A percentile compares a stretch with the other conserved stretches of the same genome.
phyloP scores from a whole-genome alignment of 1,140 invertebrate genomes.

The Drosophila dunni region DNA sequence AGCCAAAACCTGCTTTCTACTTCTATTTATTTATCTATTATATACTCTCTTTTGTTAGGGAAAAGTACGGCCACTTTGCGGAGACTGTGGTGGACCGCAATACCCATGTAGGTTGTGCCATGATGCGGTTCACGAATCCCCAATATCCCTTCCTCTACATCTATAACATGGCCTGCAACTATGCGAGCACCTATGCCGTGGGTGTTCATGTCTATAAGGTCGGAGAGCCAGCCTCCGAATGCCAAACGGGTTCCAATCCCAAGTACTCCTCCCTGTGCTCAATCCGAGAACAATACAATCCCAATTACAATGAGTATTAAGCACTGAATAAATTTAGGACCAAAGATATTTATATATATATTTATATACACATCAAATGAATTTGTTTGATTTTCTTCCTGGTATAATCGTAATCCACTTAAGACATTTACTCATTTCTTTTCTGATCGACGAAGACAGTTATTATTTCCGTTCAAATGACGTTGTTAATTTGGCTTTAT shows the following conservation, averaged over 20 bases:
- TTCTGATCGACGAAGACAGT: slow-evolving; percentile 53
- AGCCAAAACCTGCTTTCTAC: slow-evolving; percentile 25
- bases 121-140: slow-evolving; percentile 76
- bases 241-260: slow-evolving; percentile 69
- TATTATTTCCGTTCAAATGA: slow-evolving; percentile 50
- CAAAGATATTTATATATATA: slow-evolving; percentile 42
- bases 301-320: slow-evolving; percentile 71
- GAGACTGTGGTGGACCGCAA: slow-evolving; percentile 77
- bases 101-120: slow-evolving; percentile 81
- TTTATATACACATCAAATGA: not conserved
- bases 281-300: slow-evolving; percentile 68
- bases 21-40: not conserved
- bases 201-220: slow-evolving; percentile 71
- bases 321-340: slow-evolving; percentile 25
- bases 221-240: slow-evolving; percentile 73
- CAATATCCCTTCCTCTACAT: slow-evolving; percentile 78
- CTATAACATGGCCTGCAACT: slow-evolving; percentile 81
- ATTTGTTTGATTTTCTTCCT: slow-evolving; percentile 24
- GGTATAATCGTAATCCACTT: slow-evolving; percentile 19
- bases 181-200: slow-evolving; percentile 75
- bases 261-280: slow-evolving; percentile 71
- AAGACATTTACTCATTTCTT: slow-evolving; percentile 19
- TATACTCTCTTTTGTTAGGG: slow-evolving; percentile 37
- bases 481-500: slow-evolving; percentile 39
- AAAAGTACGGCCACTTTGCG: slow-evolving; percentile 80